These are phyloP conservation scores for Palaemon carinicauda DNA, from an alignment of 1,140 invertebrate species.

Conservation along the genomic window DNA sequence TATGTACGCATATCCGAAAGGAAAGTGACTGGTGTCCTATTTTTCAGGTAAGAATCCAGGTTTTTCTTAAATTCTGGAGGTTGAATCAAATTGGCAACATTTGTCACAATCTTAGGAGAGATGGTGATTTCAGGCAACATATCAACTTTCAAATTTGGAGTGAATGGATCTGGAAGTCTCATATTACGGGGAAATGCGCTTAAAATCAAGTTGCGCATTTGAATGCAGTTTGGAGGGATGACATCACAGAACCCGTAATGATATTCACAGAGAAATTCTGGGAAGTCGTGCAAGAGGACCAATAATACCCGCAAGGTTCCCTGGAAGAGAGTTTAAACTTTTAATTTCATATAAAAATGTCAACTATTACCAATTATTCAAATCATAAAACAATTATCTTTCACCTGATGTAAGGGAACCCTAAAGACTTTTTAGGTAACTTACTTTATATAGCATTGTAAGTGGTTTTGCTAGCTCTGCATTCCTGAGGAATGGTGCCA, in stretches of 20 bases:
- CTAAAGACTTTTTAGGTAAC: not conserved
- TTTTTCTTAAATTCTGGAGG: conserved; percentile 90
- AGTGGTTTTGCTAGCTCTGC: conserved; percentile 94
- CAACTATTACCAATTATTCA: too few species aligned
- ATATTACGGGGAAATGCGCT: conserved; percentile 98
- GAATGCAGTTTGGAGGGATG: conserved; percentile 98
- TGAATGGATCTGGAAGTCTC: conserved; percentile 97
- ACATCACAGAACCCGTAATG: conserved; percentile 99
- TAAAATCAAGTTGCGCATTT: conserved; percentile 95
- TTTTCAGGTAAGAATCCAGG: conserved; percentile 95
- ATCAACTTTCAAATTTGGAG: conserved; percentile 96
- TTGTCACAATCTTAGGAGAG: conserved; percentile 87
- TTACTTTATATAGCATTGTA: conserved; percentile 84
- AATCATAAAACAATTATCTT: too few species aligned
- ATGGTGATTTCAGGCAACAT: conserved; percentile 84
- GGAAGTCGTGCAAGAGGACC: conserved; percentile 97
- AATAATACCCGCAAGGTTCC: conserved; percentile 95
- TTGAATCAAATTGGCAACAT: conserved; percentile 88
- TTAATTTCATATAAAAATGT: not conserved
- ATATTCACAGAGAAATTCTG: conserved; percentile 98
- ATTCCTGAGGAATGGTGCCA: conserved; percentile 95
- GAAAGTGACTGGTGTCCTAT: conserved; percentile 93
- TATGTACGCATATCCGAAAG: conserved; percentile 89
- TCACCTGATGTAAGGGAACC: too few species aligned
- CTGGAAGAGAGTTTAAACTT: conserved; percentile 64